These are phyloP conservation scores for Tiphia femorata DNA, from an alignment of 2,888 invertebrate species.

Conservation along the genomic window DNA sequence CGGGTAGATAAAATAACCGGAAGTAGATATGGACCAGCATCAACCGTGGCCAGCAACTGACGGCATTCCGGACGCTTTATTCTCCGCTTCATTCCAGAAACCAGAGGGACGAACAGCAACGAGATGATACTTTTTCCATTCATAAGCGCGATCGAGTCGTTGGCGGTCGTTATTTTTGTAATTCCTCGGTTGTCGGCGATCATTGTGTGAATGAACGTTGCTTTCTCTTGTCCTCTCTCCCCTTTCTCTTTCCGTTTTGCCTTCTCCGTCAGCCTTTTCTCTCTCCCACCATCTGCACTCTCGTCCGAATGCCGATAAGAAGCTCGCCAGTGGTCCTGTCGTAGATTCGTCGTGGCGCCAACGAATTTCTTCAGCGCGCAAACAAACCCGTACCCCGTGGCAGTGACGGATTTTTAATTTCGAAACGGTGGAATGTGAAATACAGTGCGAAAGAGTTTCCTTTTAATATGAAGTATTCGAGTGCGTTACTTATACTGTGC, in stretches of 20 bases:
- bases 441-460: not conserved
- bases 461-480: not conserved
- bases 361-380: too few species aligned
- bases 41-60: constrained; percentile 50
- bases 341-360: too few species aligned
- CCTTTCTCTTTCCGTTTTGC: too few species aligned
- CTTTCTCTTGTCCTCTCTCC: too few species aligned
- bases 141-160: constrained; percentile 20
- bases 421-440: not conserved
- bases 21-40: constrained; percentile 64
- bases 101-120: constrained; percentile 21
- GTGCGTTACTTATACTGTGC: not conserved
- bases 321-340: too few species aligned
- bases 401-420: too few species aligned
- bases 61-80: constrained; percentile 63
- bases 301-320: too few species aligned
- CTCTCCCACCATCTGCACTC: too few species aligned
- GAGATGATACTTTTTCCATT: constrained; percentile 30
- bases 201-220: too few species aligned
- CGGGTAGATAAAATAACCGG: constrained; percentile 57
- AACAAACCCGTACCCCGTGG: not conserved
- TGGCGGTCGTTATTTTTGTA: not conserved
- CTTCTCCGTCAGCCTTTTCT: too few species aligned
- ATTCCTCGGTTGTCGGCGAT: not conserved
- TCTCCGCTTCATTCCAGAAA: not conserved